Conservation (phyloP, 2,113 vertebrate genomes). For the Oenanthe oenanthe region DNA sequence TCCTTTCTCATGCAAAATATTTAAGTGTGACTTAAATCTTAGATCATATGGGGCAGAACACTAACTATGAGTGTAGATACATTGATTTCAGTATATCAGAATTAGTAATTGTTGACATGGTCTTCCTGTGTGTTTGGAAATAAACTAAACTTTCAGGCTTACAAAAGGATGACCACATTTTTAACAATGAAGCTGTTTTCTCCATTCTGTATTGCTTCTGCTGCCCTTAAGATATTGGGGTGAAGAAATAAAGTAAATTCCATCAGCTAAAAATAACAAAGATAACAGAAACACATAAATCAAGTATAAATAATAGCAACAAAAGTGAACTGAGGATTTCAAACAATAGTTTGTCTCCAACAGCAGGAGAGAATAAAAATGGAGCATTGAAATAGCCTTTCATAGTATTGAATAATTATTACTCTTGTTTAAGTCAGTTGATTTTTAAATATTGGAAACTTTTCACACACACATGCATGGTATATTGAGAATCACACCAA, state of each 20-base stretch:
- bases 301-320: conserved; percentile 45
- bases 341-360: background rate
- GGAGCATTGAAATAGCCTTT: background rate
- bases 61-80: background rate
- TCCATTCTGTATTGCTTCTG: conserved; percentile 14
- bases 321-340: conserved; percentile 12
- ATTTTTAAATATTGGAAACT: background rate
- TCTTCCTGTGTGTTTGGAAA: background rate
- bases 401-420: background rate
- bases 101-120: background rate
- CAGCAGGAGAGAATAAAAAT: background rate
- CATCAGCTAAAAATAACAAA: conserved; percentile 63
- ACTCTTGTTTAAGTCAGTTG: background rate
- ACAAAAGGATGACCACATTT: background rate
- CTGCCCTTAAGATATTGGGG: conserved; percentile 66
- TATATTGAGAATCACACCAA: background rate
- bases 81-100: background rate
- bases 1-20: background rate
- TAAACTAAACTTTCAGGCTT: background rate
- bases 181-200: conserved; percentile 11
- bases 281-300: conserved; percentile 67
- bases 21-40: background rate
- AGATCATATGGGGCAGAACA: background rate
- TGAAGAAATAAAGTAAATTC: conserved; percentile 65
- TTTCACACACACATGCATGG: background rate